Conservation (phyloP, 2,113 vertebrate species). For the Sisor rabdophorus region DNA sequence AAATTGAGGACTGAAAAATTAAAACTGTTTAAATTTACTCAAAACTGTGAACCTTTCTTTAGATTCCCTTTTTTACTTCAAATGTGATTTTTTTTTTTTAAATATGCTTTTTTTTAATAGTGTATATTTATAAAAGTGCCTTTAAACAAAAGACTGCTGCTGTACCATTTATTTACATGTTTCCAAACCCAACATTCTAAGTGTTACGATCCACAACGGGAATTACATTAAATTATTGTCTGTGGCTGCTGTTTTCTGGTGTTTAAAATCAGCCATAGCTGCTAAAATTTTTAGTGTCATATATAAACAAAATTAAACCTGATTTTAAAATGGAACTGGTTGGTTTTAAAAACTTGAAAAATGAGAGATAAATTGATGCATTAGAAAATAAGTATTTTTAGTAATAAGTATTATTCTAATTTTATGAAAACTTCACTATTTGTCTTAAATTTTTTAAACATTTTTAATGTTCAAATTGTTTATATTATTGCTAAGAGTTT, state of each 20-base stretch:
- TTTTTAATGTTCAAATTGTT: neutral
- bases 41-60: neutral
- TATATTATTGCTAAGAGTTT: too few species aligned
- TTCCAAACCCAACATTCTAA: neutral
- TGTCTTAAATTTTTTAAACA: neutral
- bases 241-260: neutral
- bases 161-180: neutral
- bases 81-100: neutral
- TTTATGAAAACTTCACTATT: neutral
- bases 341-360: neutral
- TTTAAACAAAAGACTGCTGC: constrained; percentile 13
- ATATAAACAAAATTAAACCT: neutral
- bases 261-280: neutral
- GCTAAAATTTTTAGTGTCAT: constrained; percentile 1
- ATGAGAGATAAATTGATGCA: neutral
- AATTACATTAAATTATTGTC: neutral
- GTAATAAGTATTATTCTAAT: too few species aligned
- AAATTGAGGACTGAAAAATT: constrained; percentile 64
- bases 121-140: neutral
- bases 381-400: neutral
- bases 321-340: neutral
- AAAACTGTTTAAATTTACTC: neutral
- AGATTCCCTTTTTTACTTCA: neutral
- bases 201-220: neutral
- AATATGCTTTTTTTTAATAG: neutral